Percentiles rank a stretch among this genome's conserved stretches.
phyloP scores from a whole-genome alignment of 1,140 invertebrate species.

The Cardiocondyla obscurior region DNA sequence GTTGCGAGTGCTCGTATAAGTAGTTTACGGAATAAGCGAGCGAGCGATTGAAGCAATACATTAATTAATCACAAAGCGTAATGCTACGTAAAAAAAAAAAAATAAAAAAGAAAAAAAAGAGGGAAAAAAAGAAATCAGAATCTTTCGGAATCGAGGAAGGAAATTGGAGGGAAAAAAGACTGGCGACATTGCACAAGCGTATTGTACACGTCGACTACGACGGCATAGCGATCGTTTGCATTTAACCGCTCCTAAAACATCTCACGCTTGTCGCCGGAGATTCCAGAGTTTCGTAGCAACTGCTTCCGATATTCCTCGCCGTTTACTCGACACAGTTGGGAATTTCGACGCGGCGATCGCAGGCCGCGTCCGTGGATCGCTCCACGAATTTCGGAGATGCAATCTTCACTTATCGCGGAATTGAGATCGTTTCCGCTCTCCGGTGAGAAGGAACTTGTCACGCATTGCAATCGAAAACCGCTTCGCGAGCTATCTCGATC shows the following conservation, averaged over 20 bases:
- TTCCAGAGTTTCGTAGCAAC: conserved; percentile 7
- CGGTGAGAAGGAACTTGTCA: not conserved
- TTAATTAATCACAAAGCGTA: not conserved
- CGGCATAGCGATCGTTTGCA: conserved; percentile 28
- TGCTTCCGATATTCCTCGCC: conserved; percentile 33
- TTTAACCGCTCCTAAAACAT: conserved; percentile 11
- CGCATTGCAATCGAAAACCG: not conserved
- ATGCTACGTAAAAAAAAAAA: not conserved
- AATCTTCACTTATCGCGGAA: conserved; percentile 8
- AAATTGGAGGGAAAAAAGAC: conserved; percentile 1
- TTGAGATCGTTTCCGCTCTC: conserved; percentile 17
- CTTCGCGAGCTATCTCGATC: conserved; percentile 22
- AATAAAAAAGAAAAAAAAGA: not conserved
- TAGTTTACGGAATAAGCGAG: not conserved
- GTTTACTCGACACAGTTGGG: conserved; percentile 23
- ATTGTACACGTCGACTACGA: not conserved
- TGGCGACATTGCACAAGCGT: not conserved
- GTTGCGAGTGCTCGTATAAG: not conserved
- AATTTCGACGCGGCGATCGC: too few species aligned
- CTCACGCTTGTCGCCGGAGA: conserved; percentile 42
- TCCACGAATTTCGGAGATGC: not conserved
- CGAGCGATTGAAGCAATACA: not conserved
- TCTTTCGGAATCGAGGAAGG: not conserved
- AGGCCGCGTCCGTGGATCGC: not conserved
- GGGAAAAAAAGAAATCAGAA: not conserved